Evolutionary conservation across 2,888 invertebrate genomes (phyloP).

Genomic region (Sinelater perroti): DNA sequence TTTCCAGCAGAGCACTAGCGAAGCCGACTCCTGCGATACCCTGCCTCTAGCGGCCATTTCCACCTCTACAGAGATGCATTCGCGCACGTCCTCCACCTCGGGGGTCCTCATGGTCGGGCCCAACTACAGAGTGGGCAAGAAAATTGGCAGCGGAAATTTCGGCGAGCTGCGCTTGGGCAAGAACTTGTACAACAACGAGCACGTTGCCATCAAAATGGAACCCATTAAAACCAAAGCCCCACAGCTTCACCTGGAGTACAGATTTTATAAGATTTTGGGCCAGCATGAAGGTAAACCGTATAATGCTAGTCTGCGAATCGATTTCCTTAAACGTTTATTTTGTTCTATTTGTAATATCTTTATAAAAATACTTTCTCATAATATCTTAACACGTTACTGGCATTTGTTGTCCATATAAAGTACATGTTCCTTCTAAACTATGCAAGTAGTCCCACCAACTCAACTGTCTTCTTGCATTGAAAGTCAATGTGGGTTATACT

Average conservation of each 20-base stretch:
- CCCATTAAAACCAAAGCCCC: conserved; percentile 99
- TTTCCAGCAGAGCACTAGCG: neutral
- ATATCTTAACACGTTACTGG: too few relatives aligned
- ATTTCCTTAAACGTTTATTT: neutral
- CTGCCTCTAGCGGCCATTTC: neutral
- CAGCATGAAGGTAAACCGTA: conserved; percentile 76
- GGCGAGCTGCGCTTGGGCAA: conserved; percentile 99
- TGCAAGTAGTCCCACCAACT: too few relatives aligned
- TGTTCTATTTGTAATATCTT: neutral
- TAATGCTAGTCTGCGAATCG: too few relatives aligned
- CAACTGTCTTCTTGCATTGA: too few relatives aligned
- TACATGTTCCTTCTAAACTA: too few relatives aligned
- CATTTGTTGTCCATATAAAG: too few relatives aligned
- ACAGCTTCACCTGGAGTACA: conserved; percentile 99
- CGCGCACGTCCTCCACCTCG: conserved; percentile 83
- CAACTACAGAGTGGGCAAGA: conserved; percentile 99
- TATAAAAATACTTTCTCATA: neutral
- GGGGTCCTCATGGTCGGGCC: conserved; percentile 99
- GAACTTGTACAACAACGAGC: conserved; percentile 99
- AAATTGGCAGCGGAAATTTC: conserved; percentile 99
- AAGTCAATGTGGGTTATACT: too few relatives aligned
- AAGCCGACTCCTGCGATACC: neutral
- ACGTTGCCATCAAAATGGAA: conserved; percentile 99
- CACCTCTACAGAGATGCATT: conserved; percentile 64
- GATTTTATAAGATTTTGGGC: conserved; percentile 99